Evolutionary conservation across 1,140 invertebrate species (phyloP), one percentile per base, ranked within the genome.

Genomic region (Babylonia areolata): DNA sequence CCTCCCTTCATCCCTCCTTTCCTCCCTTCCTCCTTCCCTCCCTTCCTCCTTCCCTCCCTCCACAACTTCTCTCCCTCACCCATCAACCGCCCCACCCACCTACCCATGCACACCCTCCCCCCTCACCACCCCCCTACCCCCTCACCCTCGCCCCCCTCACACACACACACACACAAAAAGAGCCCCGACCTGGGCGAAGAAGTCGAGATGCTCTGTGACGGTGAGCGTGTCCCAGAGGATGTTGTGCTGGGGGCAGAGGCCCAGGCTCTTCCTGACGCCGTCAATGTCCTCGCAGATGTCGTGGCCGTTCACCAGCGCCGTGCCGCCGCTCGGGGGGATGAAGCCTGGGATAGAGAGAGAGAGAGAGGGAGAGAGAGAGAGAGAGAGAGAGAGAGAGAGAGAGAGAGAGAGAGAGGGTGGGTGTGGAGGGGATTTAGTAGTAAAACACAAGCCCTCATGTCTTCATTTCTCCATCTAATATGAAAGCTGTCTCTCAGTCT

Each of bases 141-240:
- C 46, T 51, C 46, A 9, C 46, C 46, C 46, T 0, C 46, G 9
- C 9, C 17, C 46, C 46, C 46, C 17, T 0, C 46, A 51, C 46
- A 51, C 17, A 51, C 17, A 51, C 46, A 9, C 46, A 9, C 17
- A 9, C 46, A 51, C 46, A 9, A 51, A 51, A 51, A 42, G 17
- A 23, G 28, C 54, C 86, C n/a, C 71, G 82, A 94, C 92, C 88
- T 92, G 96, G 95, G 87, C 96, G 93, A 97, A 99, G 94, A 99
- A 98, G 84, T 96, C 95, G 17, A 99, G 95, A 94, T 99, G 98
- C 94, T 99, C 97, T 40, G 95, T 95, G 0, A 99, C 98, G 33
- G 97, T 99, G 77, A 99, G 95, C 90, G 97, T 96, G 86, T 97
- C 96, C 93, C 99, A 99, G 1, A 99, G 95, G 86, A 99, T 96